phyloP scores from a whole-genome alignment of 2,888 invertebrate species.

The Hecatera dysodea region DNA sequence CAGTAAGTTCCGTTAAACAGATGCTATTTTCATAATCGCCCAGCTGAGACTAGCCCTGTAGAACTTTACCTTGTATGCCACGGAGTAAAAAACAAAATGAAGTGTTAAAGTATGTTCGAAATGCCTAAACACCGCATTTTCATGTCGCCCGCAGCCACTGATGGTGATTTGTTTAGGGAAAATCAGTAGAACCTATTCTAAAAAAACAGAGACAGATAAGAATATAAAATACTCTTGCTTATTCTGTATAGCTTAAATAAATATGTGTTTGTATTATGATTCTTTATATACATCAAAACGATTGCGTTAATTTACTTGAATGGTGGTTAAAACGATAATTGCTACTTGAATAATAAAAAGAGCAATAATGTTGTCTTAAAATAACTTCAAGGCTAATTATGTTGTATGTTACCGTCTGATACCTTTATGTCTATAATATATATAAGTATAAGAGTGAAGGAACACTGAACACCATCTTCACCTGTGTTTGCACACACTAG shows the following conservation, averaged over 20 bases:
- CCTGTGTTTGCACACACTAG: too few species aligned
- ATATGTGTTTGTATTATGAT: too few species aligned
- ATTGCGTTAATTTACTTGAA: neutral
- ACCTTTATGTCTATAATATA: too few species aligned
- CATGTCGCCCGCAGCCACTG: too few species aligned
- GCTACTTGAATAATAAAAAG: neutral
- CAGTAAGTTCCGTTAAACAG: conserved; percentile 28
- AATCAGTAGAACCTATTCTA: too few species aligned
- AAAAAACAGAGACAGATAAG: too few species aligned
- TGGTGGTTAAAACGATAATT: neutral
- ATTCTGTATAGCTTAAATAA: too few species aligned
- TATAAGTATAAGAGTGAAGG: too few species aligned
- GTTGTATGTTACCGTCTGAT: neutral
- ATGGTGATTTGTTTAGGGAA: too few species aligned
- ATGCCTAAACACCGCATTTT: too few species aligned
- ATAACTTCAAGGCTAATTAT: neutral
- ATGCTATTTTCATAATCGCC: conserved; percentile 39
- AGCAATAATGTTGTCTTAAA: neutral
- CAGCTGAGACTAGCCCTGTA: conserved; percentile 24
- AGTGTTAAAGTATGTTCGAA: neutral
- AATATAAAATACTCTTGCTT: too few species aligned
- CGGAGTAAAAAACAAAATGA: neutral
- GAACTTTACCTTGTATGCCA: conserved; percentile 21
- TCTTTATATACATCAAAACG: neutral
- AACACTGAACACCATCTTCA: too few species aligned